Base-by-base conservation (phyloP, 2,888 invertebrate genomes). In the Ferdinandea cuprea region DNA sequence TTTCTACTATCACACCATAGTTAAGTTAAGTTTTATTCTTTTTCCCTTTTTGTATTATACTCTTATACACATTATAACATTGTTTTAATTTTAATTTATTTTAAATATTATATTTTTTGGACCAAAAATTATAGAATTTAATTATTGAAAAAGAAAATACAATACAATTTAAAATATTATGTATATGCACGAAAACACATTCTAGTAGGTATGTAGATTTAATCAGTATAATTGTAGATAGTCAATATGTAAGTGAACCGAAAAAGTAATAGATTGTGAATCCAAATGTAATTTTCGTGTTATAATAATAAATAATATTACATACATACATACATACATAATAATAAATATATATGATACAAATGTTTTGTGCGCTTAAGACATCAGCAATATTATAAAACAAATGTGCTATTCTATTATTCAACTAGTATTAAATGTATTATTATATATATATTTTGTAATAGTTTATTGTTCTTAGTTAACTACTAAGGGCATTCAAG, bases 81-180 rank as follows among this genome's bases (percentile, higher is more conserved):
- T 59, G 71, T 72, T 50, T 72, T 83, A 73, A 83, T 72, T 73
- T 78, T 83, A 68, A 83, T 69, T 83, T 83, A 83, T 78, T 83
- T 61, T 72, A 69, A 72, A 74, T 58, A 69, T 58, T 69, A 61
- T 63, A 73, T 74, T 56, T 77, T 90, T 92, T 91, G 91, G 90
- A 90, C 90, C 91, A 92, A 92, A 92, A 91, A 91, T 91, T 90
- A 90, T 92, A 92, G 92, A 91, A 87, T 89, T 87, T 87, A 89
- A 92, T 92, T 86, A 77, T 79, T 84, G 32, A 54, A 65, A 37
- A 58, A 71, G n/a, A 58, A 65, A 52, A 79, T 35, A 68, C 8
- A 44, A n/a, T n/a, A n/a, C n/a, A n/a, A n/a, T n/a, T n/a, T n/a
- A n/a, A n/a, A n/a, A n/a, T n/a, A n/a, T n/a, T 35, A 59, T 54